Evolutionary conservation across 2,113 vertebrate species (phyloP).

Genomic region (Hydrolagus affinis): DNA sequence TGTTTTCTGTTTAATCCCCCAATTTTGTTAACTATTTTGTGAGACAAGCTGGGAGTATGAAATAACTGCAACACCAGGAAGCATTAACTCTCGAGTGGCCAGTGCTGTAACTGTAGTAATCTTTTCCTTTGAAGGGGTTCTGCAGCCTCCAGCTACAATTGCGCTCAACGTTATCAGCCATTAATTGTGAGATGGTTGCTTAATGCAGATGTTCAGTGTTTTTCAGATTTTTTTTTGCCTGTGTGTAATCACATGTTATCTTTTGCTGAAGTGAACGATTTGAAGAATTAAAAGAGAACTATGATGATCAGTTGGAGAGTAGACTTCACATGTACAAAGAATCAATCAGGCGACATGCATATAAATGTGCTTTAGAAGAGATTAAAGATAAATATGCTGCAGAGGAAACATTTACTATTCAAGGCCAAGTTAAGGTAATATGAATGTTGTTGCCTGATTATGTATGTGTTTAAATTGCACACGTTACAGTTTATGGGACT

Average conservation of each 20-base stretch:
- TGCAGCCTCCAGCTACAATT: too few species aligned
- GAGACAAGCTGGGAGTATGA: too few species aligned
- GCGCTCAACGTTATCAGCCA: too few species aligned
- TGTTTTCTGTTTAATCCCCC: too few species aligned
- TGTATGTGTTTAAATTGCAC: too few species aligned
- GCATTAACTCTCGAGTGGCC: too few species aligned
- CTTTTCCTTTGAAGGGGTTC: too few species aligned
- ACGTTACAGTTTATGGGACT: too few species aligned
- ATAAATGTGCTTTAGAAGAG: constrained; percentile 67
- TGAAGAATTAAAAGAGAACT: constrained; percentile 70
- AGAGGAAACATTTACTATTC: constrained; percentile 64
- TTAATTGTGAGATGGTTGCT: too few species aligned
- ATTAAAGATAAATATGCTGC: constrained; percentile 72
- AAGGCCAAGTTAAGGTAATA: constrained; percentile 69
- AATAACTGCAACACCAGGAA: too few species aligned
- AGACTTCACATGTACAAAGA: constrained; percentile 84
- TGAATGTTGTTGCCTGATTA: neutral
- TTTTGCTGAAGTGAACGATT: constrained; percentile 57
- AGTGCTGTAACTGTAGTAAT: too few species aligned
- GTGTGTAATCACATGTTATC: neutral
- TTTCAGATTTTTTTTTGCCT: neutral
- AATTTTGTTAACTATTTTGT: too few species aligned
- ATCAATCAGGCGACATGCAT: constrained; percentile 76
- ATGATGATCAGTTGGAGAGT: constrained; percentile 74
- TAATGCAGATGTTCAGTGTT: neutral